A percentile compares a stretch with the other conserved stretches of the same genome.
Evolutionary conservation across 2,113 vertebrate genomes (phyloP).

Genomic region (Tychaedon coryphoeus): DNA sequence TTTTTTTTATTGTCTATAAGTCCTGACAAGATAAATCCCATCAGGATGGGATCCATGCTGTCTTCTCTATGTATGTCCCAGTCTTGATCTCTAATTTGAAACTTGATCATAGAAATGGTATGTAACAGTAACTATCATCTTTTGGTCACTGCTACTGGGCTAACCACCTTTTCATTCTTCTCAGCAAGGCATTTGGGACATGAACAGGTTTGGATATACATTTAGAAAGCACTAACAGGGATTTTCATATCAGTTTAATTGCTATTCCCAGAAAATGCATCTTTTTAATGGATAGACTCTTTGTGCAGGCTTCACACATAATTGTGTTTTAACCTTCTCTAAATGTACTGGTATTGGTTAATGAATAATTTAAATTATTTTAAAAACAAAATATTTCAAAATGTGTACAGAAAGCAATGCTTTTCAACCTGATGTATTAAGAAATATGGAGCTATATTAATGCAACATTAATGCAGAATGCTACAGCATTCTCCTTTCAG

Average conservation of each 20-base stretch:
- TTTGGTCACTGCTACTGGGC: background rate
- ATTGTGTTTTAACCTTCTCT: background rate
- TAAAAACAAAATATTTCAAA: background rate
- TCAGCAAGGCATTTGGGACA: background rate
- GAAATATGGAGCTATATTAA: background rate
- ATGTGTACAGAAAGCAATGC: background rate
- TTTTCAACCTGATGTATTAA: background rate
- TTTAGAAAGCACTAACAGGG: background rate
- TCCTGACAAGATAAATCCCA: background rate
- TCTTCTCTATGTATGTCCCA: background rate
- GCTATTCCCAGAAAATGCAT: background rate
- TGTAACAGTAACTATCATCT: background rate
- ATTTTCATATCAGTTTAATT: background rate
- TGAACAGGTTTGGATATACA: background rate
- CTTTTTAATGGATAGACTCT: background rate
- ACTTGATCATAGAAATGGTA: background rate
- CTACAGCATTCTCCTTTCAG: background rate
- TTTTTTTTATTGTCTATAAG: background rate
- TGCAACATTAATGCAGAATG: background rate
- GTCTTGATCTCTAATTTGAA: background rate
- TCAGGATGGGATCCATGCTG: background rate
- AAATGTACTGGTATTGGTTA: background rate
- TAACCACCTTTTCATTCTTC: background rate
- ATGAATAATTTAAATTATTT: background rate
- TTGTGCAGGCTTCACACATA: background rate